phyloP scores from a whole-genome alignment of 2,113 vertebrate genomes.

The Erythrocercus mccallii region DNA sequence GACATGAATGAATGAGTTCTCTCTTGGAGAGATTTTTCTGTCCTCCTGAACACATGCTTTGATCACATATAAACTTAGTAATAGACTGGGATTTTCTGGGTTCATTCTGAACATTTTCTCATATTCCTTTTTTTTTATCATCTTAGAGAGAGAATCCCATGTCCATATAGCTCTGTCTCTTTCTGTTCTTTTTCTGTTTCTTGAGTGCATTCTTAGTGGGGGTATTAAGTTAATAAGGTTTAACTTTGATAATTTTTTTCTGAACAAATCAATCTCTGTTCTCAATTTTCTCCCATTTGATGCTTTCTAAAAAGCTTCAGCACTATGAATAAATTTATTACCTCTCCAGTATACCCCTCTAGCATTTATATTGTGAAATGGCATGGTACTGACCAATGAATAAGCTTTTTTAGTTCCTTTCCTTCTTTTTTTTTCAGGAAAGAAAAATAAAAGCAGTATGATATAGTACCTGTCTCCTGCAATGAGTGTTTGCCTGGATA shows the following conservation, averaged over 20 bases:
- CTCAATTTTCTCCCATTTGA: constrained; percentile 12
- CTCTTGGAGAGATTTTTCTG: neutral
- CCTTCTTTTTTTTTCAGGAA: neutral
- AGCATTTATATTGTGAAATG: neutral
- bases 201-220: neutral
- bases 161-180: neutral
- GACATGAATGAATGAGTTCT: neutral
- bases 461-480: neutral
- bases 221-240: constrained; percentile 34
- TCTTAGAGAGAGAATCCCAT: neutral
- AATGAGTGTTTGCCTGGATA: neutral
- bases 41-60: neutral
- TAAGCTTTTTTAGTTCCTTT: neutral
- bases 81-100: neutral
- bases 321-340: constrained; percentile 17
- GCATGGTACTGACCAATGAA: neutral
- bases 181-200: neutral
- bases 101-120: neutral
- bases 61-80: neutral
- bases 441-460: neutral
- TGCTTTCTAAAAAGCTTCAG: neutral
- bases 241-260: constrained; percentile 44
- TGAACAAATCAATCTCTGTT: constrained; percentile 7
- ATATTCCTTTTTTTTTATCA: neutral
- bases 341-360: neutral